Base-by-base conservation (phyloP, 2,888 invertebrate genomes). In the Pammene aurita region DNA sequence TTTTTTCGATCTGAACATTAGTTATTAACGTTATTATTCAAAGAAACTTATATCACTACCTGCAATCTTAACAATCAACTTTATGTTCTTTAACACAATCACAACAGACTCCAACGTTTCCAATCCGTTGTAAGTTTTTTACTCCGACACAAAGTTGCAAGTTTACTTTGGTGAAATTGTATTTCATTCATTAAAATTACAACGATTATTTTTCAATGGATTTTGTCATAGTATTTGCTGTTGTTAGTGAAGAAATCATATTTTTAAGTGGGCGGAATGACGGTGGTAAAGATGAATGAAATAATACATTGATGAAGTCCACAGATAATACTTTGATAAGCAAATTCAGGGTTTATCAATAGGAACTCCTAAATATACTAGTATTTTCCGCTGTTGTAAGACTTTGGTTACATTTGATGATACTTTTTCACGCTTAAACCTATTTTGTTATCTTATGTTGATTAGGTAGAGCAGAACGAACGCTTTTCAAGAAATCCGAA, bases 21-120 rank as follows among this genome's bases (percentile, higher is more conserved):
- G n/a, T n/a, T n/a, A n/a, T n/a, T n/a, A n/a, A n/a, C n/a, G 11
- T 14, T 63, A 56, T 38, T 67, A 62, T 68, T 63, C 57, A 55
- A 35, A 56, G 26, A 5, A 66, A 62, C 46, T 7, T 46, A 26
- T 26, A 11, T 57, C 14, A 58, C 56, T 50, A n/a, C 41, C 38
- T 54, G 64, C 54, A 64, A 54, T 66, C 34, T 18, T 38, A n/a
- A 54, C 56, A 56, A 62, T 16, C 11, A 68, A 67, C 18, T 44
- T 42, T 5, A 10, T 46, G 18, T 44, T 14, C 57, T 58, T 64
- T 55, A 69, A 65, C 65, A 26, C 54, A 69, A 60, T 48, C 69
- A 69, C 38, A 69, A 65, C 65, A 69, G 26, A 46, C 26, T 52
- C 26, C 55, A 41, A 44, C 58, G 41, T 66, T 26, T 56, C 61